Percentiles rank a stretch among this genome's conserved stretches.
Conservation (phyloP, 2,888 invertebrate genomes). For the Drosophila nr. perissopoda region DNA sequence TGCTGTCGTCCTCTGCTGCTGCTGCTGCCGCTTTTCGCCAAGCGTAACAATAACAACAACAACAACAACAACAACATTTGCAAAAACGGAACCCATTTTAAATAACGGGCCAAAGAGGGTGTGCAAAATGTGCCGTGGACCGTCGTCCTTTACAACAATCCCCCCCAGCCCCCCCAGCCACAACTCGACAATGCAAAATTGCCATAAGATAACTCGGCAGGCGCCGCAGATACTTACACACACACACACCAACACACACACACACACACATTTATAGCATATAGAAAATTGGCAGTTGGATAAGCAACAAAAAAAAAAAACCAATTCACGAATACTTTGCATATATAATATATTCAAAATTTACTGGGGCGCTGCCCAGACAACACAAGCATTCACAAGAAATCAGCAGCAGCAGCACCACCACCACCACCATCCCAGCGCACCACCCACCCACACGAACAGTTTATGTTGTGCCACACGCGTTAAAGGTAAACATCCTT, state of each 20-base stretch:
- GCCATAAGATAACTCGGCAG: conserved; percentile 81
- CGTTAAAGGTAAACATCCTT: conserved; percentile 83
- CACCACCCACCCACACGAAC: conserved; percentile 33
- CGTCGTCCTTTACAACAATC: conserved; percentile 34
- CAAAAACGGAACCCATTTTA: conserved; percentile 73
- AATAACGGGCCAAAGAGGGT: conserved; percentile 68
- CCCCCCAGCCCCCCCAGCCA: not conserved
- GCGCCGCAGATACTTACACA: conserved; percentile 56
- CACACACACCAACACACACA: conserved; percentile 26
- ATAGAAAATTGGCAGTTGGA: conserved; percentile 82
- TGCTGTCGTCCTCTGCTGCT: conserved; percentile 31
- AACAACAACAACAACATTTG: conserved; percentile 44
- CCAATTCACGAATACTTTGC: conserved; percentile 85
- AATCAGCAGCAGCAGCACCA: not conserved
- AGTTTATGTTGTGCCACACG: conserved; percentile 60
- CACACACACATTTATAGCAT: conserved; percentile 59
- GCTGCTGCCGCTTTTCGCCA: conserved; percentile 25
- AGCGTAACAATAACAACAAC: conserved; percentile 61
- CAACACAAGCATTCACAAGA: conserved; percentile 34
- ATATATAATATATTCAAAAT: conserved; percentile 84
- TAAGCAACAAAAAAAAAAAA: conserved; percentile 81
- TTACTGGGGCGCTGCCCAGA: conserved; percentile 72
- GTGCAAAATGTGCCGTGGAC: conserved; percentile 78
- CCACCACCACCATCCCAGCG: not conserved
- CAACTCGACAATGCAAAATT: conserved; percentile 55